Base-by-base conservation (phyloP, 2,888 invertebrate species). In the Sepioteuthis lessoniana region DNA sequence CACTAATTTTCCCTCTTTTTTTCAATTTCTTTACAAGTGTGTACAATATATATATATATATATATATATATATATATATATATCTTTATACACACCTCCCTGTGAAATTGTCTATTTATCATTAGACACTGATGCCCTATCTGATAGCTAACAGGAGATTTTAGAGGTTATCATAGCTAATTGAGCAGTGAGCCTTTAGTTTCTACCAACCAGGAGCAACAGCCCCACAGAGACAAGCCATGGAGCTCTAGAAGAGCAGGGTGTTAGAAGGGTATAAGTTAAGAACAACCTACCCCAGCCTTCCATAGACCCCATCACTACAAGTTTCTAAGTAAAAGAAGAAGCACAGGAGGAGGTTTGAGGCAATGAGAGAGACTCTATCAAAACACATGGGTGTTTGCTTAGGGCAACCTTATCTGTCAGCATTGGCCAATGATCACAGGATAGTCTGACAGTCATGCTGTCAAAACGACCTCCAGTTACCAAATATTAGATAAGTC, bases 391-490 rank as follows among this genome's bases (percentile, higher is more conserved):
- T n/a, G 19, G 76, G 76, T 76, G 76, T 76, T 76, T 76, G 76
- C 76, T 76, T 76, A 76, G 76, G 76, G 76, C 76, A 76, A 76
- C 76, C 76, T 35, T 76, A 76, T 76, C 76, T 76, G 76, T 76
- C 76, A 76, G 76, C 76, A 35, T 76, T 76, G 76, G 76, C 76
- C 76, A 76, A 76, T 76, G 76, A 76, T 76, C 76, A 76, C 76
- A 76, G 76, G 76, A 76, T 76, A 76, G 76, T 76, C 76, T 76
- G 76, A 76, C 76, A 76, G 35, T 76, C 76, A 76, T 76, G 76
- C 76, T 76, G 76, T n/a, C 76, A 76, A 76, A 76, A 76, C 76
- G 76, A 76, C 76, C n/a, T 76, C 76, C 76, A 76, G 76, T 76
- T 76, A n/a, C 76, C 76, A 76, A 76, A 76, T 76, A 76, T 76